These are phyloP conservation scores for Venustaconcha ellipsiformis DNA, from an alignment of 1,140 invertebrate genomes.

Conservation along the genomic window DNA sequence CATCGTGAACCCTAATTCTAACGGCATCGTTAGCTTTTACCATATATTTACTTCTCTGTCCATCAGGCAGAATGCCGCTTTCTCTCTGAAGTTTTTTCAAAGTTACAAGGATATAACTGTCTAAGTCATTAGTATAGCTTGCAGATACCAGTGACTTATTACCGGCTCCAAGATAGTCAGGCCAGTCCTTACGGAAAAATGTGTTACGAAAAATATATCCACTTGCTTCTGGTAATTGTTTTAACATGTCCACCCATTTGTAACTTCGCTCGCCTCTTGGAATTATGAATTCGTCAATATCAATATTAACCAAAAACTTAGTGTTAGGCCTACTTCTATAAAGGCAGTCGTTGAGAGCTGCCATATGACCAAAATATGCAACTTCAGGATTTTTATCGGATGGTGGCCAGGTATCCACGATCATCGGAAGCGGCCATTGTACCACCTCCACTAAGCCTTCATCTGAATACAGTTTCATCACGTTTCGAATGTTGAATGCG, in stretches of 20 bases:
- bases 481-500: constrained; percentile 77
- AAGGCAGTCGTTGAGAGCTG: constrained; percentile 31
- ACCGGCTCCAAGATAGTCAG: neutral
- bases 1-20: neutral
- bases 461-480: constrained; percentile 80
- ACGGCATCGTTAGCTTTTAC: neutral
- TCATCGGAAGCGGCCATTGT: constrained; percentile 87
- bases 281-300: constrained; percentile 36
- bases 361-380: constrained; percentile 29
- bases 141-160: neutral
- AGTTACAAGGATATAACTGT: neutral
- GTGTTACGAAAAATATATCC: neutral
- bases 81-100: neutral
- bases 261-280: neutral
- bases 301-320: constrained; percentile 23
- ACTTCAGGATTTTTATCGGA: constrained; percentile 3
- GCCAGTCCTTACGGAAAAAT: neutral
- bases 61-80: neutral
- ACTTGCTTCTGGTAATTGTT: neutral
- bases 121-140: neutral
- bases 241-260: neutral
- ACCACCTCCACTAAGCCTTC: constrained; percentile 79
- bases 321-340: constrained; percentile 22
- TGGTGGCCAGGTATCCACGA: constrained; percentile 39
- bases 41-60: neutral